Percentiles rank a stretch among this genome's conserved stretches.
phyloP scores from a whole-genome alignment of 2,888 invertebrate genomes.

The Athripsodes cinereus region DNA sequence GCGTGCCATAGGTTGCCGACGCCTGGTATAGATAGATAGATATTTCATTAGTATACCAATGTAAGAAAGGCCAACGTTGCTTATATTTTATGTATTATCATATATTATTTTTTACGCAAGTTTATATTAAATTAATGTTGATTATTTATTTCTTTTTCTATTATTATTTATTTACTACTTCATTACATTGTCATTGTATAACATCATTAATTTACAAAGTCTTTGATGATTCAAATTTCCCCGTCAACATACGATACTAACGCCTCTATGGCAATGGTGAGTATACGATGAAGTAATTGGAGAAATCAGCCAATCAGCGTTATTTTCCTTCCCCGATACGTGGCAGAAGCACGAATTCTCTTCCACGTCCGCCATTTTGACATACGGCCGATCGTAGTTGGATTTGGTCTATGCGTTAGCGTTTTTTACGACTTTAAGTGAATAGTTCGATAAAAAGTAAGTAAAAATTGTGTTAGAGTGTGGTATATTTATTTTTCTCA shows the following conservation, averaged over 20 bases:
- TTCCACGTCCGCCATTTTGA: constrained; percentile 82
- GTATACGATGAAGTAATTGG: neutral
- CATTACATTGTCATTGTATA: too few relatives aligned
- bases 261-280: neutral
- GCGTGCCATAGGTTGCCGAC: too few relatives aligned
- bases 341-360: constrained; percentile 71
- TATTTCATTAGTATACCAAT: too few relatives aligned
- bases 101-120: too few relatives aligned
- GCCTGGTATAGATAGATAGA: too few relatives aligned
- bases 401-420: constrained; percentile 64
- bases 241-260: neutral
- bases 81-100: too few relatives aligned
- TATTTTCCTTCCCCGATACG: constrained; percentile 54
- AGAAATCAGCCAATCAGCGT: constrained; percentile 15
- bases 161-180: too few relatives aligned
- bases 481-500: neutral
- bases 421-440: constrained; percentile 55
- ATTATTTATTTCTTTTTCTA: too few relatives aligned
- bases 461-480: constrained; percentile 31
- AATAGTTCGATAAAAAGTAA: constrained; percentile 52
- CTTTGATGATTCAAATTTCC: neutral
- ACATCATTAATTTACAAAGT: too few relatives aligned
- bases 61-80: too few relatives aligned
- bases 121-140: too few relatives aligned
- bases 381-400: constrained; percentile 65